Percentiles rank a stretch among this genome's conserved stretches.
Evolutionary conservation across 2,797 vertebrate genomes (phyloP).

Genomic region (Siniperca obscura): DNA sequence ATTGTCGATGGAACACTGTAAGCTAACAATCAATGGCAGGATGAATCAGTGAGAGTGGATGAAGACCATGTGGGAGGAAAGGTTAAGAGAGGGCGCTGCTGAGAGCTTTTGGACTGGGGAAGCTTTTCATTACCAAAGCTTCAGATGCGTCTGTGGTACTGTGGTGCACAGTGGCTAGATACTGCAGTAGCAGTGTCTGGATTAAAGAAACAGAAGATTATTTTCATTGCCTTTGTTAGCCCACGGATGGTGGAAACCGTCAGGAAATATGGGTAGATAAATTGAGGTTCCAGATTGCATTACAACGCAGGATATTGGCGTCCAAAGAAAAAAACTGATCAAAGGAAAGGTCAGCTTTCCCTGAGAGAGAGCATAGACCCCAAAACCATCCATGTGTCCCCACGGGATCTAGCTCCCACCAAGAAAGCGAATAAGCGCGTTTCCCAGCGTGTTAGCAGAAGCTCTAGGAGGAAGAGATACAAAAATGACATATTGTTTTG

Average conservation of each 20-base stretch:
- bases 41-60: constrained; percentile 50
- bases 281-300: neutral
- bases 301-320: neutral
- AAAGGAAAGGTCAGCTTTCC: constrained; percentile 1
- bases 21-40: constrained; percentile 28
- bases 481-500: constrained; percentile 19
- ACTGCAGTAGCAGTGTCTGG: neutral
- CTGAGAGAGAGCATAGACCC: neutral
- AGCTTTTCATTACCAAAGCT: constrained; percentile 44
- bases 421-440: neutral
- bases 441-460: neutral
- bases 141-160: constrained; percentile 21
- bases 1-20: constrained; percentile 11
- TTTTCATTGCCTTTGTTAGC: neutral
- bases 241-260: neutral
- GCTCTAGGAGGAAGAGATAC: neutral
- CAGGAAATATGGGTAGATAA: neutral
- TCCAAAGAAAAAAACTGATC: neutral
- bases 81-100: constrained; percentile 41
- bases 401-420: neutral
- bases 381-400: neutral
- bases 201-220: constrained; percentile 10
- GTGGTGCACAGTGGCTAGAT: neutral
- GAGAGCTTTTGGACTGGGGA: constrained; percentile 34
- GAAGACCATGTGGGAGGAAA: constrained; percentile 46